These are phyloP conservation scores for Pachypanchax playfairii DNA, from an alignment of 2,113 vertebrate species.

Conservation along the genomic window DNA sequence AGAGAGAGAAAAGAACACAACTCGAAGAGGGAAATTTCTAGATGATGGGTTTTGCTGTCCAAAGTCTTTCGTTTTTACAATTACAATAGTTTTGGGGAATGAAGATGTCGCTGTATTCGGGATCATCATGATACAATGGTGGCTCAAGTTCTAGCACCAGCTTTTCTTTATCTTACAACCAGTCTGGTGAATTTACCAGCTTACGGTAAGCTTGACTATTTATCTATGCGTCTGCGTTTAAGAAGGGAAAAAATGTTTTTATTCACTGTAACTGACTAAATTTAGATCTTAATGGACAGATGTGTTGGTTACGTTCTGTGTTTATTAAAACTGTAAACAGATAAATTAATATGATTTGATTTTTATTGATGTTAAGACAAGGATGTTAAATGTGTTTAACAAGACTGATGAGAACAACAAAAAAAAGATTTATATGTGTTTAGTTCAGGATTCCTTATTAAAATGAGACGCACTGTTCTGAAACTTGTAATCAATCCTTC, in stretches of 20 bases:
- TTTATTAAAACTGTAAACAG: too few relatives aligned
- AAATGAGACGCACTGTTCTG: not conserved
- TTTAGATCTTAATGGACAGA: too few relatives aligned
- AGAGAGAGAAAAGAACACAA: not conserved
- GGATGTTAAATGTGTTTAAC: not conserved
- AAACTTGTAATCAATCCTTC: slow-evolving; percentile 55
- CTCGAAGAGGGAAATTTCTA: not conserved
- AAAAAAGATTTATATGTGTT: not conserved
- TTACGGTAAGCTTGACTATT: slow-evolving; percentile 47
- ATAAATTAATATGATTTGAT: too few relatives aligned
- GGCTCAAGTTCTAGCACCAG: slow-evolving; percentile 60
- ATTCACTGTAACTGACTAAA: too few relatives aligned
- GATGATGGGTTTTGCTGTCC: not conserved
- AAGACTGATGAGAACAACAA: not conserved
- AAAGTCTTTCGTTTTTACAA: not conserved
- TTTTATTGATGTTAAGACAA: too few relatives aligned
- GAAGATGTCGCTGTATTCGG: slow-evolving; percentile 37
- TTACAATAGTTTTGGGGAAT: not conserved
- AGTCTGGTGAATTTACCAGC: slow-evolving; percentile 12
- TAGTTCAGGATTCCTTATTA: not conserved
- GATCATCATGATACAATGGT: slow-evolving; percentile 77
- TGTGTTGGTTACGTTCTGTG: too few relatives aligned
- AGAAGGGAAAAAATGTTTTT: too few relatives aligned
- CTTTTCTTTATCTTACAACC: slow-evolving; percentile 50
- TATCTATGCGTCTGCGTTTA: not conserved